A percentile compares a stretch with the other conserved stretches of the same genome.
phyloP scores from a whole-genome alignment of 2,113 vertebrate genomes.

The Channa argus region DNA sequence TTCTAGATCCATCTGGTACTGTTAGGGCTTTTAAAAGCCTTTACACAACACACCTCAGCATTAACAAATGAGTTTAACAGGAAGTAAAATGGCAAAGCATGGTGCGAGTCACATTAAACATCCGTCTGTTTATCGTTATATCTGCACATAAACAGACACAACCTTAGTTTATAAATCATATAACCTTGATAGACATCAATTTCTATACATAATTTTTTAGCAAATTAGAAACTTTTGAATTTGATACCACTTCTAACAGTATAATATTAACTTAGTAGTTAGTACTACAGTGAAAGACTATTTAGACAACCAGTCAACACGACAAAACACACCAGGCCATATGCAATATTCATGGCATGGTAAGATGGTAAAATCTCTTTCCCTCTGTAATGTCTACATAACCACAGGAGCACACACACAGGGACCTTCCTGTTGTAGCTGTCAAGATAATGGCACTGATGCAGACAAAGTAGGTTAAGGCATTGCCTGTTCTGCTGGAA shows the following conservation, averaged over 20 bases:
- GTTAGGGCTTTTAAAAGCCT: slow-evolving; percentile 70
- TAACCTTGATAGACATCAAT: not conserved
- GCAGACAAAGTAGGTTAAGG: slow-evolving; percentile 79
- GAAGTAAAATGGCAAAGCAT: slow-evolving; percentile 37
- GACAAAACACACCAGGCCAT: slow-evolving; percentile 44
- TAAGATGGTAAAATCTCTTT: slow-evolving; percentile 53
- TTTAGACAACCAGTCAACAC: not conserved
- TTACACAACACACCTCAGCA: slow-evolving; percentile 67
- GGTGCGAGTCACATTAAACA: slow-evolving; percentile 12
- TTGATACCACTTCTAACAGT: too few relatives aligned
- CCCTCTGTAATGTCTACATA: slow-evolving; percentile 19
- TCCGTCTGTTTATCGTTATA: slow-evolving; percentile 4
- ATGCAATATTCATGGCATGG: slow-evolving; percentile 74
- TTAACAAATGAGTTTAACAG: slow-evolving; percentile 59
- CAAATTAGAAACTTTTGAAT: too few relatives aligned
- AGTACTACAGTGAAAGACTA: not conserved
- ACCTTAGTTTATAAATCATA: not conserved
- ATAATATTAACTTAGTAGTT: not conserved
- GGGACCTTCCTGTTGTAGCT: slow-evolving; percentile 49
- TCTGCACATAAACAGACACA: slow-evolving; percentile 10
- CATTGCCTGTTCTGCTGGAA: slow-evolving; percentile 74
- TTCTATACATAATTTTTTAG: not conserved
- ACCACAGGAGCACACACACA: slow-evolving; percentile 24
- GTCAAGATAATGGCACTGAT: slow-evolving; percentile 69
- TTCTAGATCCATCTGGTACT: slow-evolving; percentile 54